Base-by-base conservation (phyloP, 2,888 invertebrate genomes). In the Fragum whitleyi region DNA sequence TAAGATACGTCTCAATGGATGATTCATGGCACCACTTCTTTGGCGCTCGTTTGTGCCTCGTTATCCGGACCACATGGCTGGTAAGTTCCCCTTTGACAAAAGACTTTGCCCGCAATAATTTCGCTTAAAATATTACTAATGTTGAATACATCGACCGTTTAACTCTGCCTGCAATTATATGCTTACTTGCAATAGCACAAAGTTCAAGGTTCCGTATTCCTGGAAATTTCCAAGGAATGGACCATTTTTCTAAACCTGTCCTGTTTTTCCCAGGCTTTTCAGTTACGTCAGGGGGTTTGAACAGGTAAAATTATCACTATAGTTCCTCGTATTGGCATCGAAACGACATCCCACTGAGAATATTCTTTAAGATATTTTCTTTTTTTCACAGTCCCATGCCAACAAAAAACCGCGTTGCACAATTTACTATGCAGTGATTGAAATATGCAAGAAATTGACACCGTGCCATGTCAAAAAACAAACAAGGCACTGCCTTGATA, bases 381-480 rank as follows among this genome's bases (percentile, higher is more conserved):
- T 26, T 57, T 57, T 57, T 57, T n/a, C 57, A 6, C 57, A 57
- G 57, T 57, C 26, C 23, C 57, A 57, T 5, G 57, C 57, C 57
- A 19, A 26, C 57, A 57, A 57, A 57, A 26, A 57, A 9, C 7
- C 5, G 57, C 2, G 61, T 2, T 61, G 61, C 61, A 29, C 61
- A n/a, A 61, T 32, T 61, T 61, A 29, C n/a, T 32, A 32, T 61
- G 61, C 61, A 61, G 29, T 19, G 61, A 32, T 61, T 61, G 61
- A 61, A 61, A 32, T 61, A 61, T 61, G 61, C 61, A 61, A 61
- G 61, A 32, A 61, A 61, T 32, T 28, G 61, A 61, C 29, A 61
- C n/a, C 6, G 19, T 61, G 61, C 32, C 29, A 32, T 61, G n/a
- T 61, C 61, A 29, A 61, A 29, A 29, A 61, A 61, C 26, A 6